These are phyloP conservation scores for Xyrichtys novacula DNA, from an alignment of 2,797 vertebrate genomes.

Conservation along the genomic window DNA sequence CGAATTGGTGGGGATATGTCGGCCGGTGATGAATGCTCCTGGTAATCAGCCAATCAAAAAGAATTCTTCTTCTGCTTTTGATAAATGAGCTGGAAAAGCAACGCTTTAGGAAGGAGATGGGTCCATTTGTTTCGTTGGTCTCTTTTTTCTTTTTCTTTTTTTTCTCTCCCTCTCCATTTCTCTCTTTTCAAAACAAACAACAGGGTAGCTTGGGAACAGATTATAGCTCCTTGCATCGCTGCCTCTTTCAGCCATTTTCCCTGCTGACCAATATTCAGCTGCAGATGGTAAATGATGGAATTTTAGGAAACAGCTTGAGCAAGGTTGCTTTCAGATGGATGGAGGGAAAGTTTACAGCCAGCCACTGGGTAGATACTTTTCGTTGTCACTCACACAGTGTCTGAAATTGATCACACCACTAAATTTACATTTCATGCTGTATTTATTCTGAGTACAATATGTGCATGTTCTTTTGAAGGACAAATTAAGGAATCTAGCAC, in stretches of 20 bases:
- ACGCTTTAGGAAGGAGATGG: constrained; percentile 81
- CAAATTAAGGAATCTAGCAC: too few species aligned
- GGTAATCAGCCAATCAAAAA: constrained; percentile 94
- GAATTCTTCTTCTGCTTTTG: constrained; percentile 87
- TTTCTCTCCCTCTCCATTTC: constrained; percentile 63
- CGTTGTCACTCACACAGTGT: constrained; percentile 33
- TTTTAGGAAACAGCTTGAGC: constrained; percentile 73
- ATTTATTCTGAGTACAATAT: constrained; percentile 14
- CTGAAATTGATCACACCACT: constrained; percentile 22
- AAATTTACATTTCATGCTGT: constrained; percentile 22
- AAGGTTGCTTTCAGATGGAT: constrained; percentile 61
- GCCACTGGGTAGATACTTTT: constrained; percentile 32
- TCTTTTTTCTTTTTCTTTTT: constrained; percentile 64
- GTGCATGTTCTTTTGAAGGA: too few species aligned
- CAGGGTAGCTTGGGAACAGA: constrained; percentile 78
- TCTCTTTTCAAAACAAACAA: constrained; percentile 83
- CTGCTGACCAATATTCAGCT: constrained; percentile 82
- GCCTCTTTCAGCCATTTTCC: constrained; percentile 81
- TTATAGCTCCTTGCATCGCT: constrained; percentile 85
- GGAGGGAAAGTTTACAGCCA: constrained; percentile 54
- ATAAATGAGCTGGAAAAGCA: constrained; percentile 88
- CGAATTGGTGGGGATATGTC: constrained; percentile 90
- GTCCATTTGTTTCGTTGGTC: constrained; percentile 86
- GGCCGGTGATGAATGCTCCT: constrained; percentile 90
- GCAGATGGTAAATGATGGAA: constrained; percentile 82